These are phyloP conservation scores for Bicyclus anynana DNA, from an alignment of 1,140 invertebrate species.

Conservation along the genomic window DNA sequence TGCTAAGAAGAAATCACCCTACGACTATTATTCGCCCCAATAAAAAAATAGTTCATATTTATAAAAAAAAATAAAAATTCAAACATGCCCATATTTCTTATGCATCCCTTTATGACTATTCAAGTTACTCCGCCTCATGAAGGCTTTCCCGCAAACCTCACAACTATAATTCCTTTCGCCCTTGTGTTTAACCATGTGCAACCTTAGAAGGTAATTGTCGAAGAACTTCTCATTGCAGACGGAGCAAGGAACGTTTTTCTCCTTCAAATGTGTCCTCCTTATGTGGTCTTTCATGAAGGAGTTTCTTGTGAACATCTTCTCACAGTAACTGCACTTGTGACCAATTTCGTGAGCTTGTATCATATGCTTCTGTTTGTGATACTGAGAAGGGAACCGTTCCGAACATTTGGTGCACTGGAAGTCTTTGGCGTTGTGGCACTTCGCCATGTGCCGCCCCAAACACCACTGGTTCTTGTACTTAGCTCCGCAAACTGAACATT, in stretches of 20 bases:
- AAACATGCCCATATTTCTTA: slow-evolving; percentile 57
- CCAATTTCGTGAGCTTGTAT: slow-evolving; percentile 58
- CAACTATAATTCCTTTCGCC: slow-evolving; percentile 80
- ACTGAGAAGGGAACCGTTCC: slow-evolving; percentile 54
- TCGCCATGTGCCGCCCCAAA: slow-evolving; percentile 50
- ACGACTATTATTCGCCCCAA: too few relatives aligned
- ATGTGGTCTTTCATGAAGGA: slow-evolving; percentile 65
- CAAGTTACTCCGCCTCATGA: slow-evolving; percentile 75
- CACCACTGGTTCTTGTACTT: slow-evolving; percentile 61
- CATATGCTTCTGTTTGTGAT: slow-evolving; percentile 62
- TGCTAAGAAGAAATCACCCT: too few relatives aligned
- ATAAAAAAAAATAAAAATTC: background rate
- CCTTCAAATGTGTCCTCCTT: slow-evolving; percentile 61
- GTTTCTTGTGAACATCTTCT: slow-evolving; percentile 63
- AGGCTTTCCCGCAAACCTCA: slow-evolving; percentile 78
- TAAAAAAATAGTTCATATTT: too few relatives aligned
- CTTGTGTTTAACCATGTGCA: slow-evolving; percentile 82
- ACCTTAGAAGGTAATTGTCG: slow-evolving; percentile 52
- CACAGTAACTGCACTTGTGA: slow-evolving; percentile 58
- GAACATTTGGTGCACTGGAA: slow-evolving; percentile 60
- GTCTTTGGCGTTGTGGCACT: slow-evolving; percentile 52
- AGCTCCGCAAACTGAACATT: slow-evolving; percentile 50
- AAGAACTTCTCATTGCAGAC: slow-evolving; percentile 64
- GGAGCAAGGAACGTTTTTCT: slow-evolving; percentile 58
- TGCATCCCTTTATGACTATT: slow-evolving; percentile 59